phyloP scores from a whole-genome alignment of 1,140 invertebrate species.

The Rhyzopertha dominica region DNA sequence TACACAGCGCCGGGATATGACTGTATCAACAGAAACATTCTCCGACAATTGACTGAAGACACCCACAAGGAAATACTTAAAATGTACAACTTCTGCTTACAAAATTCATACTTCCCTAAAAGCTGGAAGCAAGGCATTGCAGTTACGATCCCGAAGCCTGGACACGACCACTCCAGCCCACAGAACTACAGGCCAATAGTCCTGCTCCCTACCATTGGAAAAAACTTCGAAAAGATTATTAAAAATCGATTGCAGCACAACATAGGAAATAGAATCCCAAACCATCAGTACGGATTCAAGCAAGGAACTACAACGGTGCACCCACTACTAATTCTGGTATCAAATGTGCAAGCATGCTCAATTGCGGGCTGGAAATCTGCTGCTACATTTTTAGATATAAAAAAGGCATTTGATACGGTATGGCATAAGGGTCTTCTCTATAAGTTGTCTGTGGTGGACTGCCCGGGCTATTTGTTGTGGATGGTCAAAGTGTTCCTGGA shows the following conservation, averaged over 20 bases:
- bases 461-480: slow-evolving; percentile 15
- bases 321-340: too few relatives aligned
- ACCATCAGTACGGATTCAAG: slow-evolving; percentile 44
- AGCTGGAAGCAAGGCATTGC: slow-evolving; percentile 16
- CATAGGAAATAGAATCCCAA: slow-evolving; percentile 21
- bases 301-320: slow-evolving; percentile 34
- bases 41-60: too few relatives aligned
- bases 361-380: slow-evolving; percentile 32
- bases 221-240: slow-evolving; percentile 30
- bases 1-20: too few relatives aligned
- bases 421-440: slow-evolving; percentile 33
- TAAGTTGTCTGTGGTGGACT: slow-evolving; percentile 21
- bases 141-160: slow-evolving; percentile 17
- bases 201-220: slow-evolving; percentile 28
- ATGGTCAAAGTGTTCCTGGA: slow-evolving; percentile 21
- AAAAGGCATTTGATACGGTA: slow-evolving; percentile 36
- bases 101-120: slow-evolving; percentile 19
- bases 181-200: slow-evolving; percentile 38
- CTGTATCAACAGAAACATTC: too few relatives aligned
- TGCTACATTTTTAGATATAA: slow-evolving; percentile 28
- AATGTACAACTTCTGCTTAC: too few relatives aligned
- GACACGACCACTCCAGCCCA: slow-evolving; percentile 16
- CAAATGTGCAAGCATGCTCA: slow-evolving; percentile 35
- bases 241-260: slow-evolving; percentile 11
- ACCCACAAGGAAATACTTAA: too few relatives aligned